Percentiles rank a stretch among this genome's conserved stretches.
Evolutionary conservation across 2,797 vertebrate species (phyloP).

Genomic region (Enteromius treurensis): DNA sequence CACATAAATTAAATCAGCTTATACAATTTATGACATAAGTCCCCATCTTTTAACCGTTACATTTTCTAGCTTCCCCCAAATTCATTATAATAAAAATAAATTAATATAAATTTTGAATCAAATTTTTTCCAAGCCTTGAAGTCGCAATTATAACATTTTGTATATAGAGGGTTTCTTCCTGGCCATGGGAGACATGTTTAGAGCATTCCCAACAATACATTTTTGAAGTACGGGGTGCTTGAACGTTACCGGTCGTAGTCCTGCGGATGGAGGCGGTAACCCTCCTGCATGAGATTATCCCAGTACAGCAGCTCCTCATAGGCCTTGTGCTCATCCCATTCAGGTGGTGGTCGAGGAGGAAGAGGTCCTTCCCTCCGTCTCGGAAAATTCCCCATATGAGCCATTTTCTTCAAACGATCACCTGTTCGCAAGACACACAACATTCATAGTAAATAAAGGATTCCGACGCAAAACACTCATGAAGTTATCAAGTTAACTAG

Average conservation of each 20-base stretch:
- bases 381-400: constrained; percentile 45
- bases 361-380: constrained; percentile 64
- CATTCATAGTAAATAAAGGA: background rate
- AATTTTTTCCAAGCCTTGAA: background rate
- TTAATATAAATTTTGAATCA: background rate
- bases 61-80: background rate
- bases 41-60: background rate
- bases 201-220: no score
- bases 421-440: background rate
- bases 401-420: constrained; percentile 10
- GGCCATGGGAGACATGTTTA: background rate
- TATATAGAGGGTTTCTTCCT: background rate
- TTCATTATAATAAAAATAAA: background rate
- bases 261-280: constrained; percentile 75
- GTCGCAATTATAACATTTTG: background rate
- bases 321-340: constrained; percentile 79
- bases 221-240: background rate
- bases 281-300: constrained; percentile 79
- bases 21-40: background rate
- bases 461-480: background rate
- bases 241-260: constrained; percentile 76
- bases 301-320: constrained; percentile 85
- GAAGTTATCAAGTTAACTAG: background rate
- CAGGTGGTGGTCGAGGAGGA: constrained; percentile 41
- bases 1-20: background rate